A percentile compares a stretch with the other conserved stretches of the same genome.
Evolutionary conservation across 2,888 invertebrate genomes (phyloP).

Genomic region (Osmoderma eremita): DNA sequence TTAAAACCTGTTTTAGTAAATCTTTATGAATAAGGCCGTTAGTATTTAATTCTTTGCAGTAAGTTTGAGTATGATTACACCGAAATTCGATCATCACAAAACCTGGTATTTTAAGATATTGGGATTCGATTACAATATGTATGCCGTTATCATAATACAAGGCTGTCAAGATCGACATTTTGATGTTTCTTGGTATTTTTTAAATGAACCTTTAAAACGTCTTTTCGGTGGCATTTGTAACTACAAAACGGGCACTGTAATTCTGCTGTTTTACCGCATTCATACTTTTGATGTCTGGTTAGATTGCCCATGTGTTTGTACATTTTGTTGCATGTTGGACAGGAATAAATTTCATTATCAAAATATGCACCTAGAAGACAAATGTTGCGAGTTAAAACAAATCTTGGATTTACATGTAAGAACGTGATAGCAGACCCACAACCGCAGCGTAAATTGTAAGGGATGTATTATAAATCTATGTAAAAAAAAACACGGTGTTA

Average conservation of each 20-base stretch:
- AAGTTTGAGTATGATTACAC: too few species aligned
- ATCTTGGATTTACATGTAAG: neutral
- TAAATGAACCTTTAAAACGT: constrained; percentile 42
- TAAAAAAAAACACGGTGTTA: neutral
- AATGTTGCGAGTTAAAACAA: neutral
- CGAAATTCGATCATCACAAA: neutral
- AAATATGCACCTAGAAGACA: constrained; percentile 32
- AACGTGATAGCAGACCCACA: constrained; percentile 54
- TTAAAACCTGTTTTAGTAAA: too few species aligned
- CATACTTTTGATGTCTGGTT: constrained; percentile 66
- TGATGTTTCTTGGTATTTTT: constrained; percentile 43
- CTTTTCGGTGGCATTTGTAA: constrained; percentile 44
- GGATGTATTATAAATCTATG: constrained; percentile 14
- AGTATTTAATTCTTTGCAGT: too few species aligned
- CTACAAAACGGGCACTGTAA: constrained; percentile 56
- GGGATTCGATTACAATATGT: neutral
- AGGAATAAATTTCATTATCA: constrained; percentile 46
- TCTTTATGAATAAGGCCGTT: too few species aligned
- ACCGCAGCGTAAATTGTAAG: constrained; percentile 41
- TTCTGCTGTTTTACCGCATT: constrained; percentile 66
- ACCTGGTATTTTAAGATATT: neutral
- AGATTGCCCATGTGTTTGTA: constrained; percentile 69
- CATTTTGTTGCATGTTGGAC: constrained; percentile 65
- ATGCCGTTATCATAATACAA: constrained; percentile 5
- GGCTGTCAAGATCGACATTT: constrained; percentile 33